These are phyloP conservation scores for Spea hammondii DNA, from an alignment of 2,797 vertebrate species.

Conservation along the genomic window DNA sequence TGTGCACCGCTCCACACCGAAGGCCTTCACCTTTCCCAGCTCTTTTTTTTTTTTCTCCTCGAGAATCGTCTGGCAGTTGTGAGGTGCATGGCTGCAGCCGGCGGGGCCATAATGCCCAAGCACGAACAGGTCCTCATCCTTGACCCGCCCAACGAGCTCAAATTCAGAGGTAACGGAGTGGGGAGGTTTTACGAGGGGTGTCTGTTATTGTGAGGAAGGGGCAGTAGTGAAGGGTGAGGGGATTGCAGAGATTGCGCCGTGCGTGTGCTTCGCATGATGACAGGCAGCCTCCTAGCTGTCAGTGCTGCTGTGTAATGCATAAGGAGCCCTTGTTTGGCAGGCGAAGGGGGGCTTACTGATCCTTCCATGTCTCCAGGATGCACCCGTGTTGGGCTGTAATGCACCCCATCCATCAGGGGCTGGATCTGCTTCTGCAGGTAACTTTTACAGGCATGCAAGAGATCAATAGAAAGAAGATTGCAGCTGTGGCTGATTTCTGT, in stretches of 20 bases:
- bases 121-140: conserved; percentile 85
- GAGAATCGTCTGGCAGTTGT: neutral
- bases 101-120: conserved; percentile 77
- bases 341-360: too few species aligned
- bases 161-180: conserved; percentile 85
- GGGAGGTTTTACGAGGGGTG: neutral
- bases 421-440: too few species aligned
- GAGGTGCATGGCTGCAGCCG: conserved; percentile 60
- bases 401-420: too few species aligned
- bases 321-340: neutral
- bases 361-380: too few species aligned
- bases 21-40: conserved; percentile 14
- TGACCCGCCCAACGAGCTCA: conserved; percentile 90
- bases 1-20: conserved; percentile 29
- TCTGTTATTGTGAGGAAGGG: neutral
- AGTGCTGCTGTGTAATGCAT: neutral
- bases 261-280: neutral
- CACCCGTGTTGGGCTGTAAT: too few species aligned
- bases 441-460: too few species aligned
- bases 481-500: too few species aligned
- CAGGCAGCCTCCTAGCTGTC: neutral
- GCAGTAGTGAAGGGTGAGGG: neutral
- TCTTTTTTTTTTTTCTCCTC: neutral
- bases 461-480: too few species aligned
- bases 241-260: neutral